Conservation (phyloP, 2,797 vertebrate genomes). For the Lophius americanus region DNA sequence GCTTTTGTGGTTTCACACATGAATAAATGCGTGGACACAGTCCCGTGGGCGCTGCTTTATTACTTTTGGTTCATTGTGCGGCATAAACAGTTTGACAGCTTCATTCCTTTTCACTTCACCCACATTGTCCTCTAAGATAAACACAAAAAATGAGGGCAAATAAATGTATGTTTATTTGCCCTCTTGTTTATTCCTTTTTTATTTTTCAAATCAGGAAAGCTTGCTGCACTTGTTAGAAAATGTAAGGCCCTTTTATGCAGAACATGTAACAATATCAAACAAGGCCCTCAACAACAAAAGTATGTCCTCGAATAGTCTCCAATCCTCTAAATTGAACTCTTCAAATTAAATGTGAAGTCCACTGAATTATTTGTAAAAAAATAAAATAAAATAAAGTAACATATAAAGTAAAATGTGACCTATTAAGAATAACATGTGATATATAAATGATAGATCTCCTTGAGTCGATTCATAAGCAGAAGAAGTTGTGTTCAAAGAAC, state of each 20-base stretch:
- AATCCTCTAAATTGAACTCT: too few relatives aligned
- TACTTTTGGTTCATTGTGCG: constrained; percentile 57
- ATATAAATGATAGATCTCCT: too few relatives aligned
- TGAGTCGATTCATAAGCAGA: too few relatives aligned
- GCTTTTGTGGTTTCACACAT: constrained; percentile 51
- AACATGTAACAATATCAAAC: too few relatives aligned
- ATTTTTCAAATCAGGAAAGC: constrained; percentile 8
- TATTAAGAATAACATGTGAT: too few relatives aligned
- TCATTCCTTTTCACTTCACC: constrained; percentile 48
- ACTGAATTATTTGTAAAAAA: too few relatives aligned
- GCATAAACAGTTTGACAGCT: constrained; percentile 56
- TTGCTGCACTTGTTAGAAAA: constrained; percentile 2
- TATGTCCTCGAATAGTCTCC: too few relatives aligned
- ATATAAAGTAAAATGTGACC: too few relatives aligned
- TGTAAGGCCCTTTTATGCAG: neutral
- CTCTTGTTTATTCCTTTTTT: constrained; percentile 18
- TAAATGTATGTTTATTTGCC: constrained; percentile 29
- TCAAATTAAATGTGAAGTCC: too few relatives aligned
- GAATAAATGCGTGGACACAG: constrained; percentile 57
- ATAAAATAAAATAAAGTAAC: too few relatives aligned
- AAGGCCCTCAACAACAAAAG: too few relatives aligned
- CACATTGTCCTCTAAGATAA: constrained; percentile 21
- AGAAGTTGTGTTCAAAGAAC: too few relatives aligned
- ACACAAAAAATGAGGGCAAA: constrained; percentile 39
- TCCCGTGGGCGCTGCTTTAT: constrained; percentile 48